Conservation (phyloP, 23 tunicate genomes). For the Corella eumyota region DNA sequence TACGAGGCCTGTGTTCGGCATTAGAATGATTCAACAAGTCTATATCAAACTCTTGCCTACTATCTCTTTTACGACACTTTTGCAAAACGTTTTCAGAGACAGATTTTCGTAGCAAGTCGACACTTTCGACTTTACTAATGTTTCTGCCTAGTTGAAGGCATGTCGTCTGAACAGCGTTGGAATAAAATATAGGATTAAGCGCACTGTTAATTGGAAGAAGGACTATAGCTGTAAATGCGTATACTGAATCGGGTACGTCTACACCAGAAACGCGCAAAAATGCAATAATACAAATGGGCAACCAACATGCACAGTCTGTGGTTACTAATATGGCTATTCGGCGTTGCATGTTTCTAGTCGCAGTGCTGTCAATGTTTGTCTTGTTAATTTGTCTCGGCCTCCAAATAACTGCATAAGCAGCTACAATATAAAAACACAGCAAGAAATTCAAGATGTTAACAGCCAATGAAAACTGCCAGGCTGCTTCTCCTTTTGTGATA, state of each 20-base stretch:
- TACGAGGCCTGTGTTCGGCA: background rate
- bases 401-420: constrained; percentile 19
- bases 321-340: constrained; percentile 28
- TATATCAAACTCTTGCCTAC: background rate
- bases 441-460: constrained; percentile 36
- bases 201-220: constrained; percentile 52
- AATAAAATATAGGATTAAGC: constrained; percentile 30
- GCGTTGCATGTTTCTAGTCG: constrained; percentile 28
- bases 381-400: constrained; percentile 14
- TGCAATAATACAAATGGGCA: constrained; percentile 32
- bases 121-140: background rate
- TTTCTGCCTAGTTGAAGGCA: background rate
- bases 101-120: background rate
- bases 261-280: constrained; percentile 25
- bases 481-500: constrained; percentile 9
- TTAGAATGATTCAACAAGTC: background rate
- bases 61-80: background rate
- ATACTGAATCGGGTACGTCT: constrained; percentile 18
- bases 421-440: constrained; percentile 32
- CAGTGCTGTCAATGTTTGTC: constrained; percentile 9
- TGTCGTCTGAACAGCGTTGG: constrained; percentile 20
- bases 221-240: constrained; percentile 33
- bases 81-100: background rate
- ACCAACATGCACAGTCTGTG: constrained; percentile 52
- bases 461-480: constrained; percentile 55